Evolutionary conservation across 2,888 invertebrate species (phyloP).

Genomic region (Drosophila austrosaltans): DNA sequence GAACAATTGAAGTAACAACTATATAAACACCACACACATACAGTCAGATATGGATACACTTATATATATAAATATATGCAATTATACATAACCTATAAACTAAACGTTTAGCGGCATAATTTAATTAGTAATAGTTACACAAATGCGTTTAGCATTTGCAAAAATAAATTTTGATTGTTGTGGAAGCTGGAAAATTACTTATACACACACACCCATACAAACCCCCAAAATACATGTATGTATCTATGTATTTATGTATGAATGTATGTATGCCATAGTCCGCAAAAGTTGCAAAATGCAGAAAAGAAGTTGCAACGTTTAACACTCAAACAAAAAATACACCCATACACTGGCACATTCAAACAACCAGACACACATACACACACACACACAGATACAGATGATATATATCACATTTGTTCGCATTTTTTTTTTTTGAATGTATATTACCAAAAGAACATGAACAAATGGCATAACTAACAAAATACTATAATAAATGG

Average conservation of each 20-base stretch:
- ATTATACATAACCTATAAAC: constrained; percentile 40
- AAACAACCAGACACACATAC: background rate
- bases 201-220: background rate
- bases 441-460: constrained; percentile 36
- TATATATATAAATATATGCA: constrained; percentile 53
- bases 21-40: constrained; percentile 11
- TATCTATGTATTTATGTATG: background rate
- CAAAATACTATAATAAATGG: constrained; percentile 39
- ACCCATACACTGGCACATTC: background rate
- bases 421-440: constrained; percentile 35
- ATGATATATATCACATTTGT: constrained; percentile 16
- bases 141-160: constrained; percentile 36
- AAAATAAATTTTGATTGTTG: constrained; percentile 36
- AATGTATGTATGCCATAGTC: background rate
- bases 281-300: background rate
- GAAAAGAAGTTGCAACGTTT: constrained; percentile 11
- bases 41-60: background rate
- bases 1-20: constrained; percentile 2
- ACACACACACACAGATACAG: background rate
- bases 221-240: background rate
- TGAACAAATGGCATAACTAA: constrained; percentile 18
- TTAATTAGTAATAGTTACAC: constrained; percentile 34
- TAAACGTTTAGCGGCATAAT: constrained; percentile 15
- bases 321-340: constrained; percentile 9
- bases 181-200: constrained; percentile 9